Conservation (phyloP, 2,888 invertebrate species). For the Drosophila limbata region DNA sequence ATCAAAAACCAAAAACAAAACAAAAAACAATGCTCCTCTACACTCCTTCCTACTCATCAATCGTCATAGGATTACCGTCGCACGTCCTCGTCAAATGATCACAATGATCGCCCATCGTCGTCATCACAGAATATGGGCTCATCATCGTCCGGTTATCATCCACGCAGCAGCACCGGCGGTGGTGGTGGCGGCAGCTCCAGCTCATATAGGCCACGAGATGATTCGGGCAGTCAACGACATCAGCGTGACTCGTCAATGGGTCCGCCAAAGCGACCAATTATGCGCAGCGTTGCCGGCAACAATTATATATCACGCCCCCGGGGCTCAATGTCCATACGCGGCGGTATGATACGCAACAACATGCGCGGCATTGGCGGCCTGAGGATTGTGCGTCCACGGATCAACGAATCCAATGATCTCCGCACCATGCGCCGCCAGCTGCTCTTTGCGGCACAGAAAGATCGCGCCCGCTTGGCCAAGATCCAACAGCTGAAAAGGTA, state of each 20-base stretch:
- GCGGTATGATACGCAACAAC: conserved; percentile 76
- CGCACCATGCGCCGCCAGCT: conserved; percentile 84
- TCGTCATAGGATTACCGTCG: conserved; percentile 85
- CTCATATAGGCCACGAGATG: conserved; percentile 73
- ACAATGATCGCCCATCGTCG: conserved; percentile 84
- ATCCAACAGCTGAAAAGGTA: conserved; percentile 85
- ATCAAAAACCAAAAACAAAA: conserved; percentile 60
- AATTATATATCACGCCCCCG: conserved; percentile 82
- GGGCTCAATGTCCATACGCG: conserved; percentile 80
- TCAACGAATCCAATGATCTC: conserved; percentile 82
- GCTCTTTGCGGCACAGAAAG: conserved; percentile 84
- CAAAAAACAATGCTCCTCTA: conserved; percentile 77
- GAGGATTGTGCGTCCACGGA: conserved; percentile 78
- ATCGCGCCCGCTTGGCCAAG: conserved; percentile 84
- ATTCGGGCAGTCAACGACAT: conserved; percentile 71
- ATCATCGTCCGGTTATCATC: conserved; percentile 76
- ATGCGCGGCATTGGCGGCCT: conserved; percentile 80
- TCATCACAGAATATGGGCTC: conserved; percentile 79
- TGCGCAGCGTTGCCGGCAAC: conserved; percentile 81
- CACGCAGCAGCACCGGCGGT: conserved; percentile 70
- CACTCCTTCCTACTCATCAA: conserved; percentile 84
- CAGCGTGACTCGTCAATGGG: conserved; percentile 84
- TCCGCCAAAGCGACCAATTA: conserved; percentile 83
- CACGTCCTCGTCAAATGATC: conserved; percentile 80
- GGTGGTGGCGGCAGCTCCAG: conserved; percentile 68